phyloP scores from a whole-genome alignment of 2,888 invertebrate genomes.

The Xestoiulus laeticollis region DNA sequence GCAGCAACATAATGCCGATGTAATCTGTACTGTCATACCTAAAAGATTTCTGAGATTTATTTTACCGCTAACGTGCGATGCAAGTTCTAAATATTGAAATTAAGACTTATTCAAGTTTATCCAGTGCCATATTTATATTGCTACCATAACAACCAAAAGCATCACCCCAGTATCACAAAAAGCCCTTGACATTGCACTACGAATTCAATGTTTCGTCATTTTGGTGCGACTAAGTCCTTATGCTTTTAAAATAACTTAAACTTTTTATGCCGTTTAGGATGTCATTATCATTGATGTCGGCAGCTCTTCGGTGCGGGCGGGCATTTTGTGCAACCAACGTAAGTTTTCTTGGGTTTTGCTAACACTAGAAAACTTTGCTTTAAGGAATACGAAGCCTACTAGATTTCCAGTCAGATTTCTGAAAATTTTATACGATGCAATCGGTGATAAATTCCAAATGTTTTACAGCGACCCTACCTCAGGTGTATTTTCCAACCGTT shows the following conservation, averaged over 20 bases:
- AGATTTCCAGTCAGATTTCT: no score
- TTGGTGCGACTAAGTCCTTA: background rate
- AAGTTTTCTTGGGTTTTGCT: conserved; percentile 58
- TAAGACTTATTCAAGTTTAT: no score
- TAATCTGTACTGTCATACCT: no score
- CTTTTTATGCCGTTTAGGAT: conserved; percentile 61
- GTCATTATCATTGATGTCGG: conserved; percentile 70
- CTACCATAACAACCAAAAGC: no score
- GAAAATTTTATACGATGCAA: background rate
- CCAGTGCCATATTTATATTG: no score
- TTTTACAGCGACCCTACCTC: conserved; percentile 67
- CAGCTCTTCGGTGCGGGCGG: conserved; percentile 69
- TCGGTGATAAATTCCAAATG: background rate
- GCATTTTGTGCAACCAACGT: conserved; percentile 67
- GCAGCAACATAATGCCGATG: no score
- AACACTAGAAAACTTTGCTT: background rate
- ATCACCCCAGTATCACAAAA: no score
- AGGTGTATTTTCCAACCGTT: conserved; percentile 69
- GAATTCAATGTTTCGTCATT: background rate
- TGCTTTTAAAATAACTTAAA: background rate
- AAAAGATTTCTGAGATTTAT: no score
- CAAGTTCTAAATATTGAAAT: no score
- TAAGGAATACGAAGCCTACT: background rate
- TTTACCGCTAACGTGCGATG: no score
- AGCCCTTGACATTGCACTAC: no score